Evolutionary conservation across 1,140 invertebrate genomes (phyloP).

Genomic region (Drosophila mayri): DNA sequence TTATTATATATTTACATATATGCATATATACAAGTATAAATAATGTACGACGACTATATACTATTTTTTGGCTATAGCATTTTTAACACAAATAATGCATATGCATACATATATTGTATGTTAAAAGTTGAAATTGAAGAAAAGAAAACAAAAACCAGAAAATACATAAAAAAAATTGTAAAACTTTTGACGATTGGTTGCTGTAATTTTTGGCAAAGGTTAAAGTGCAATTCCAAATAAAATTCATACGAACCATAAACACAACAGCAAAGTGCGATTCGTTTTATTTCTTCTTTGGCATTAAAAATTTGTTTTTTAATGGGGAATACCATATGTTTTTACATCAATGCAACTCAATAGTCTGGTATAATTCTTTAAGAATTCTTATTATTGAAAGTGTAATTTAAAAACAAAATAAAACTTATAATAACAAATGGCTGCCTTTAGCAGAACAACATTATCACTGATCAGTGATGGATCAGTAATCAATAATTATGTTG

Average conservation of each 20-base stretch:
- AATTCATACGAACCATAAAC: conserved; percentile 68
- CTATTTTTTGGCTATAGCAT: conserved; percentile 72
- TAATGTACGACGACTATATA: conserved; percentile 56
- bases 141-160: conserved; percentile 47
- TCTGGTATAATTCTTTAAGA: too few species aligned
- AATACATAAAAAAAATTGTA: conserved; percentile 70
- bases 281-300: not conserved
- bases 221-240: conserved; percentile 79
- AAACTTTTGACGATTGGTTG: conserved; percentile 66
- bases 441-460: too few species aligned
- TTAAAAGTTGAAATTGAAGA: conserved; percentile 38
- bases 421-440: too few species aligned
- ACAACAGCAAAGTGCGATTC: conserved; percentile 29
- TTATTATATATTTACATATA: conserved; percentile 38
- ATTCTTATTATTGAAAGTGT: too few species aligned
- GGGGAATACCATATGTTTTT: too few species aligned
- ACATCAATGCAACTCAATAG: too few species aligned
- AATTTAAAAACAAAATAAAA: too few species aligned
- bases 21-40: conserved; percentile 41
- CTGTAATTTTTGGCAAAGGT: conserved; percentile 74
- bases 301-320: not conserved
- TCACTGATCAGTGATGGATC: too few species aligned
- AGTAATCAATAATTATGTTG: too few species aligned
- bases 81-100: conserved; percentile 62
- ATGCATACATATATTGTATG: conserved; percentile 46